Conservation (phyloP, 2,888 invertebrate species). For the Trichacis sp. region DNA sequence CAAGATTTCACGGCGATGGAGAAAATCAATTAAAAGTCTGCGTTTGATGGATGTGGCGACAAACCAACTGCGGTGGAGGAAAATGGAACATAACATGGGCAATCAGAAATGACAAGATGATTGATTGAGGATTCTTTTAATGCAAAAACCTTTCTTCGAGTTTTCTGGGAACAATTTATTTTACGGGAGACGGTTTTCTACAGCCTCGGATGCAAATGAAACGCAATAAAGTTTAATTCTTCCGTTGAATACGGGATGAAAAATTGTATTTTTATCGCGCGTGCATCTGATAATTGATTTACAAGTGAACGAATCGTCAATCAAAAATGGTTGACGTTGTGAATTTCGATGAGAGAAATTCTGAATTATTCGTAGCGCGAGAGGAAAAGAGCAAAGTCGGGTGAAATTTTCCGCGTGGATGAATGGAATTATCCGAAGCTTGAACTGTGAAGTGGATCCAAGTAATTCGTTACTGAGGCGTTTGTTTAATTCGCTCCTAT, state of each 20-base stretch:
- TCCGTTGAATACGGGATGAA: background rate
- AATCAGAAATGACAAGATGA: background rate
- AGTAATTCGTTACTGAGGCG: constrained; percentile 20
- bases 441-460: constrained; percentile 22
- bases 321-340: background rate
- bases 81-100: background rate
- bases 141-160: background rate
- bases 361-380: background rate
- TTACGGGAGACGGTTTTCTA: too few relatives aligned
- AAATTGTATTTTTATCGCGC: background rate
- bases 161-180: background rate
- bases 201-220: background rate
- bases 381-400: background rate
- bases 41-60: background rate
- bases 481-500: constrained; percentile 24
- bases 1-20: background rate
- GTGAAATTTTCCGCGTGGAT: background rate
- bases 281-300: background rate
- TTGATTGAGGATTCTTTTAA: too few relatives aligned
- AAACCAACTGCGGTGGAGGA: background rate
- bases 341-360: background rate
- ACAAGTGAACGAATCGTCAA: background rate
- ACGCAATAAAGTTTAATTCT: background rate
- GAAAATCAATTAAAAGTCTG: background rate
- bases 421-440: background rate